phyloP scores from a whole-genome alignment of 2,113 vertebrate species.

The Syngnathoides biaculeatus region DNA sequence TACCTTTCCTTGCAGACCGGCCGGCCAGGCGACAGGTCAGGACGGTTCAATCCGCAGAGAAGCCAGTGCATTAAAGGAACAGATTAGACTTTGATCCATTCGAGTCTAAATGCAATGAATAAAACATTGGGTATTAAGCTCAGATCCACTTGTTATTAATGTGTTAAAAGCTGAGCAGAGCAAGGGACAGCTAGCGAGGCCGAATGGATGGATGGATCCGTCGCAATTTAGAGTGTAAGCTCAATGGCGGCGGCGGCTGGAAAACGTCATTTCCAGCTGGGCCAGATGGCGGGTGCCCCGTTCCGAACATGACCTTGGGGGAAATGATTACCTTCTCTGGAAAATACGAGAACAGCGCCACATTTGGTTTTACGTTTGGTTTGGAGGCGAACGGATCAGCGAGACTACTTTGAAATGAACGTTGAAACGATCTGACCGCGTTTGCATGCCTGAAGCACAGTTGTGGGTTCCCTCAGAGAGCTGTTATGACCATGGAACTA shows the following conservation, averaged over 20 bases:
- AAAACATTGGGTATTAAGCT: constrained; percentile 48
- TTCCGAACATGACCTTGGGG: neutral
- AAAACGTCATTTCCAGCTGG: neutral
- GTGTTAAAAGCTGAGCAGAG: constrained; percentile 6
- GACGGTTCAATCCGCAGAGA: constrained; percentile 39
- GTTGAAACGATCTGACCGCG: no score
- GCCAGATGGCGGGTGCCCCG: neutral
- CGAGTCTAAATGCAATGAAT: constrained; percentile 51
- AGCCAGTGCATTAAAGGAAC: constrained; percentile 46
- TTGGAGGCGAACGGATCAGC: neutral
- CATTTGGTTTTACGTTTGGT: neutral
- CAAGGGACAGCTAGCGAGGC: neutral
- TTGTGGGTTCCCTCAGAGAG: no score
- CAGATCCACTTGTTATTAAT: constrained; percentile 26
- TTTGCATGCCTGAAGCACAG: neutral
- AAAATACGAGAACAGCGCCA: neutral
- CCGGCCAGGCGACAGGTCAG: constrained; percentile 35
- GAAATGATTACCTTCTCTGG: neutral
- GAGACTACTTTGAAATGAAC: neutral
- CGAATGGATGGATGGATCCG: neutral
- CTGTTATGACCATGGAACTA: no score
- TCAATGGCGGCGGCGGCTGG: neutral
- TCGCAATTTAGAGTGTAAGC: neutral
- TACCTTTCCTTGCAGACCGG: constrained; percentile 34
- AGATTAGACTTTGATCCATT: constrained; percentile 52